Evolutionary conservation across 1,140 invertebrate genomes (phyloP), one percentile per base, ranked within the genome.

Genomic region (Drosophila ambigua): DNA sequence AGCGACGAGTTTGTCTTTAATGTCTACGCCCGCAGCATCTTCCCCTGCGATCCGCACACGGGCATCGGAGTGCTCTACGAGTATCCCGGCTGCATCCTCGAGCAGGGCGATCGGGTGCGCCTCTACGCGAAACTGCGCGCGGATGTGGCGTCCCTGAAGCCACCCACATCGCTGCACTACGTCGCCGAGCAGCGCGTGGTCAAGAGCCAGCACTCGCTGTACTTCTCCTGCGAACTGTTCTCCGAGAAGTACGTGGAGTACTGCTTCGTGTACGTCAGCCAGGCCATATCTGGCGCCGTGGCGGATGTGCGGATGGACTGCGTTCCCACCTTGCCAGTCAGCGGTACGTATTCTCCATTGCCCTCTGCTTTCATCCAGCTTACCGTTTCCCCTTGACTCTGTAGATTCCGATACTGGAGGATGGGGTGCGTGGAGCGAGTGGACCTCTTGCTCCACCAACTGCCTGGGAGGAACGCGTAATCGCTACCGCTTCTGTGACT

Each of bases 181-280:
- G 93, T 95, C 2, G 93, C 95, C 8, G 95, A 96, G 81, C 93
- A 95, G 74, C 91, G 94, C 28, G 90, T 92, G 43, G 66, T 83
- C 46, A 93, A 94, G 43, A 96, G 95, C 8, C 94, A 95, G 72
- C 95, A 97, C 90, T 95, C 94, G 16, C 92, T 96, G 1, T 94
- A 94, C 15, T 97, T 97, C 91, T 95, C 95, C 89, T 97, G 96
- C 81, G 95, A 96, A n/a, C 93, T 96, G 2, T 97, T 97, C 92
- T 95, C 94, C 20, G 96, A 97, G 90, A 93, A 94, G 44, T 97
- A 94, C 84, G 94, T 96, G 35, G 96, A 97, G 79, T 97, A 97
- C 77, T 97, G 96, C 92, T 97, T 97, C 92, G 95, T 96, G 52
- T 97, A 97, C 88, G 96, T 97, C 5, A 97, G 95, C 45, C 95